Percentiles rank a stretch among this genome's conserved stretches.
Evolutionary conservation across 2,888 invertebrate genomes (phyloP).

Genomic region (Pteria penguin): DNA sequence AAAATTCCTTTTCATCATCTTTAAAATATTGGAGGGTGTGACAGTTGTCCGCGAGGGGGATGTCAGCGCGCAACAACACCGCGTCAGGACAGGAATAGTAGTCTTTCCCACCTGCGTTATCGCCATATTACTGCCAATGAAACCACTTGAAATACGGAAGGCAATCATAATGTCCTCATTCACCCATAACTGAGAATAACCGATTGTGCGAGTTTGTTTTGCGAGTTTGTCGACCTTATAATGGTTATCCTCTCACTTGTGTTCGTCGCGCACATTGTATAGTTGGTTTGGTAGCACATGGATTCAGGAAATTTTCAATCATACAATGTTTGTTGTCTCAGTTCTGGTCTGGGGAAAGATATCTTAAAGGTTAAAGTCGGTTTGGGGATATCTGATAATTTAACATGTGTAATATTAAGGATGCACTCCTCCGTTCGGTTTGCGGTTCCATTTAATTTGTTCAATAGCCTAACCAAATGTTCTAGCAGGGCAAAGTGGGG

Average conservation of each 20-base stretch:
- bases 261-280: background rate
- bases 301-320: no score
- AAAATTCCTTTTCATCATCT: constrained; percentile 34
- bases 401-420: background rate
- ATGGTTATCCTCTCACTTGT: background rate
- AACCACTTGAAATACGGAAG: constrained; percentile 21
- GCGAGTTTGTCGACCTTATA: background rate
- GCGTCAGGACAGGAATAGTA: constrained; percentile 19
- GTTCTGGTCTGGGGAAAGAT: no score
- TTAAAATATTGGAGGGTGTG: constrained; percentile 23
- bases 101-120: constrained; percentile 30
- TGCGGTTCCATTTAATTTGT: background rate
- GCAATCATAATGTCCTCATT: no score
- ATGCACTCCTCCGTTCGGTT: background rate
- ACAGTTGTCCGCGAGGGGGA: constrained; percentile 19
- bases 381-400: background rate
- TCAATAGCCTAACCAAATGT: background rate
- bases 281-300: background rate
- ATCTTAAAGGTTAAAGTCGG: no score
- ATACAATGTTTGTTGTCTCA: no score
- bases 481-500: background rate
- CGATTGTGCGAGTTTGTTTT: background rate
- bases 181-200: no score
- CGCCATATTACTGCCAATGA: constrained; percentile 28
- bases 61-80: constrained; percentile 15